Conservation (phyloP, 53 echinoderm and acorn worm genomes). For the Astropecten irregularis region DNA sequence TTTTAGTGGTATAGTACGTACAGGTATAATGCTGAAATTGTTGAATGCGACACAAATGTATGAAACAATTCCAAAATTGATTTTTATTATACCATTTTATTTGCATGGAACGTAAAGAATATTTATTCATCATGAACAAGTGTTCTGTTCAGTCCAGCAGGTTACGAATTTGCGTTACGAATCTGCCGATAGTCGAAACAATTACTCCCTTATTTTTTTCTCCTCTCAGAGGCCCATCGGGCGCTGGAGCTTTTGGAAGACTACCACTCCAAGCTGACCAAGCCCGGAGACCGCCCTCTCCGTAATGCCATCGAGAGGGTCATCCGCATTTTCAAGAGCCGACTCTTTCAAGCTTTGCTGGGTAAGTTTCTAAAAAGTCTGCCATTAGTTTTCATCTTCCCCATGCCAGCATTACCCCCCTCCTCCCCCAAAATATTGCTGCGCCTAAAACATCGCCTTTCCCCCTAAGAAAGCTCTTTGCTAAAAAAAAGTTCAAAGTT, state of each 20-base stretch:
- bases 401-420: background rate
- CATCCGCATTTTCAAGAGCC: conserved; percentile 96
- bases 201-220: no score
- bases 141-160: no score
- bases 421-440: background rate
- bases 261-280: conserved; percentile 90
- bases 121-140: no score
- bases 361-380: conserved; percentile 57
- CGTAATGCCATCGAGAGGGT: conserved; percentile 94
- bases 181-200: no score
- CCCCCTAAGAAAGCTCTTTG: background rate
- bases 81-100: no score
- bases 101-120: no score
- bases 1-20: no score
- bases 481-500: background rate
- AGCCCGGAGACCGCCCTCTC: conserved; percentile 92
- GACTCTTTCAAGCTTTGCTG: conserved; percentile 91
- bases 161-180: no score
- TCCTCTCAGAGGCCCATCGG: conserved; percentile 88
- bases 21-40: no score
- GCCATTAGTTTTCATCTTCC: background rate
- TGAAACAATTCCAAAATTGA: no score
- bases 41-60: no score
- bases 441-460: background rate
- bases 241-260: conserved; percentile 95